phyloP scores from a whole-genome alignment of 1,140 invertebrate genomes.

The Pseudomyrmex sp. region DNA sequence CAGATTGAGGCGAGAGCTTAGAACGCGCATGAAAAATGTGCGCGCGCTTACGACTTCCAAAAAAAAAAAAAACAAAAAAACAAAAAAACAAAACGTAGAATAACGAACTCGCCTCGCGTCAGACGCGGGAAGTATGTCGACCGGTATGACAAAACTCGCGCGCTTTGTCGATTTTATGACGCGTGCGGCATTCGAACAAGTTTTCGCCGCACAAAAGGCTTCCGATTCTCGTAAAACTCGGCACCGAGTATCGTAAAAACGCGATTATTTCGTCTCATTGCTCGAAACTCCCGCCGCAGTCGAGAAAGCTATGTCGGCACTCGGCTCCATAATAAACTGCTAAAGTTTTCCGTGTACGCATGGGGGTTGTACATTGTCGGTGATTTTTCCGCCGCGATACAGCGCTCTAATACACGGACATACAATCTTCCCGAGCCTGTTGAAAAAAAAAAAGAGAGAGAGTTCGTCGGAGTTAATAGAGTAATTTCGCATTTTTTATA shows the following conservation, averaged over 20 bases:
- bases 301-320: conserved; percentile 44
- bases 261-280: conserved; percentile 58
- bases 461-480: conserved; percentile 26
- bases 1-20: too few species aligned
- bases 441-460: neutral
- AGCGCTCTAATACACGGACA: neutral
- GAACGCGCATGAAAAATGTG: too few species aligned
- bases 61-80: too few species aligned
- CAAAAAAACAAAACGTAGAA: neutral
- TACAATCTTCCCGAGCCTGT: conserved; percentile 1
- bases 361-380: conserved; percentile 18
- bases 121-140: conserved; percentile 36
- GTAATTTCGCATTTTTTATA: conserved; percentile 20
- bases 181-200: conserved; percentile 50
- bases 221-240: conserved; percentile 60
- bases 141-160: conserved; percentile 24
- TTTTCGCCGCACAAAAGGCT: conserved; percentile 48
- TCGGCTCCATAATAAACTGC: conserved; percentile 50
- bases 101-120: conserved; percentile 8
- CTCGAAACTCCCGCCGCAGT: conserved; percentile 40
- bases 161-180: conserved; percentile 59
- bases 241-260: conserved; percentile 55
- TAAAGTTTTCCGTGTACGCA: conserved; percentile 38
- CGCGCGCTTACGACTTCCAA: too few species aligned
- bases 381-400: conserved; percentile 48